phyloP scores from a whole-genome alignment of 2,113 vertebrate genomes.

The Egretta garzetta region DNA sequence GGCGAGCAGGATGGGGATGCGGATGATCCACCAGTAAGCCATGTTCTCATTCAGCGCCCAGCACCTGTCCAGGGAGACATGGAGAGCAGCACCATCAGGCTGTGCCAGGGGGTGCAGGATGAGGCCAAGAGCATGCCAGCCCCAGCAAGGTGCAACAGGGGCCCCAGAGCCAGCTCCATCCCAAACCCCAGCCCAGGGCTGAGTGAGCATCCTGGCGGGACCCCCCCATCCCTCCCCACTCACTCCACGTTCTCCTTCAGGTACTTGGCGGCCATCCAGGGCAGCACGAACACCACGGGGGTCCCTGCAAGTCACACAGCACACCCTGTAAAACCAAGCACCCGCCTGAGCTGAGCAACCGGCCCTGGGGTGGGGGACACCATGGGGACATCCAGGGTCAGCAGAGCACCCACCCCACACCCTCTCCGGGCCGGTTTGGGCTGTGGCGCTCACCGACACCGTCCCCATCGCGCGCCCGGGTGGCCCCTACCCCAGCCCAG shows the following conservation, averaged over 20 bases:
- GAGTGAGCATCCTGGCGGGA: neutral
- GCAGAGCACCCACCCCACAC: neutral
- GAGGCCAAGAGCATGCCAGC: neutral
- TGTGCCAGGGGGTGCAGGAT: neutral
- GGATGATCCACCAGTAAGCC: constrained; percentile 89
- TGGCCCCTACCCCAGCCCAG: constrained; percentile 83
- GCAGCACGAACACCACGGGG: constrained; percentile 81
- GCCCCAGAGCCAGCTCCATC: neutral
- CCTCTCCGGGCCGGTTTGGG: accelerated
- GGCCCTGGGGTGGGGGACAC: accelerated
- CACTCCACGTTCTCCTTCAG: constrained; percentile 84
- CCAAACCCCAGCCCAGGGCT: neutral
- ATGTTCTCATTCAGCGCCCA: constrained; percentile 86
- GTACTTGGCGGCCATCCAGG: constrained; percentile 79
- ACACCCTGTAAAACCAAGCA: constrained; percentile 51
- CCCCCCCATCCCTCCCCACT: neutral
- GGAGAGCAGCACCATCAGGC: neutral
- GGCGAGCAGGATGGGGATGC: constrained; percentile 83
- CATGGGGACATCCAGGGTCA: accelerated
- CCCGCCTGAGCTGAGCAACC: neutral
- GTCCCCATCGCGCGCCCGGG: accelerated
- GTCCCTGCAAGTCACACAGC: constrained; percentile 74
- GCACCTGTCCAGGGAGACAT: constrained; percentile 67
- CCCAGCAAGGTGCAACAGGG: neutral
- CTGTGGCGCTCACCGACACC: accelerated